Conservation (phyloP, 1,140 invertebrate genomes). For the Limonius californicus region DNA sequence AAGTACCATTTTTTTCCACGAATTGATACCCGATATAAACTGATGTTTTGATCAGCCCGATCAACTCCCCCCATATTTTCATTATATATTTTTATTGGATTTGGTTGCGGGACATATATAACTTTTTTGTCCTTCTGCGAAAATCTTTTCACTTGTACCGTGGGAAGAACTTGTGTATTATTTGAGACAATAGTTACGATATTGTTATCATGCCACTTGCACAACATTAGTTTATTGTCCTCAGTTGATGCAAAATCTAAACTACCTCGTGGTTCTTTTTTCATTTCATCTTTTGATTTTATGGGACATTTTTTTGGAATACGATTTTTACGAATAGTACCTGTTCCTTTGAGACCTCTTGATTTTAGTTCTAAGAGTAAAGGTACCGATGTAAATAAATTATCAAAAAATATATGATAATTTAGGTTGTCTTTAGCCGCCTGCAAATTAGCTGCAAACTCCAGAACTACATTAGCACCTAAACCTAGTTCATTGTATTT, state of each 20-base stretch:
- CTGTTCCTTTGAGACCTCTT: slow-evolving; percentile 22
- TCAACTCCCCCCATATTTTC: too few species aligned
- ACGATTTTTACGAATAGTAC: slow-evolving; percentile 34
- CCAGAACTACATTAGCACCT: slow-evolving; percentile 17
- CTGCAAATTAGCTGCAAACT: slow-evolving; percentile 17
- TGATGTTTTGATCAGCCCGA: too few species aligned
- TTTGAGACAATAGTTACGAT: slow-evolving; percentile 29
- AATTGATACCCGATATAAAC: too few species aligned
- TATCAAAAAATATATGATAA: slow-evolving; percentile 23
- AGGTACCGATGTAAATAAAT: slow-evolving; percentile 24
- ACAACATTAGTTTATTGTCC: slow-evolving; percentile 14
- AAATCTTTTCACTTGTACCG: slow-evolving; percentile 25
- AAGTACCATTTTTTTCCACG: too few species aligned
- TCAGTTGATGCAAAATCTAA: slow-evolving; percentile 24
- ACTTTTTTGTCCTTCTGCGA: slow-evolving; percentile 28
- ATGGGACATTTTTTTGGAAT: too few species aligned
- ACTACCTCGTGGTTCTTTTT: slow-evolving; percentile 23
- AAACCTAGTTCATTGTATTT: slow-evolving; percentile 15
- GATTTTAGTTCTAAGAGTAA: slow-evolving; percentile 17
- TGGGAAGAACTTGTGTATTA: slow-evolving; percentile 22
- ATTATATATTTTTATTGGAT: slow-evolving; percentile 30
- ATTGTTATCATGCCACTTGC: slow-evolving; percentile 35
- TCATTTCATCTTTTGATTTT: slow-evolving; percentile 15
- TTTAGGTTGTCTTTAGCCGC: background rate
- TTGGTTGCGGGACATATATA: slow-evolving; percentile 31